Evolutionary conservation across 2,888 invertebrate genomes (phyloP).

Genomic region (Timema cristinae): DNA sequence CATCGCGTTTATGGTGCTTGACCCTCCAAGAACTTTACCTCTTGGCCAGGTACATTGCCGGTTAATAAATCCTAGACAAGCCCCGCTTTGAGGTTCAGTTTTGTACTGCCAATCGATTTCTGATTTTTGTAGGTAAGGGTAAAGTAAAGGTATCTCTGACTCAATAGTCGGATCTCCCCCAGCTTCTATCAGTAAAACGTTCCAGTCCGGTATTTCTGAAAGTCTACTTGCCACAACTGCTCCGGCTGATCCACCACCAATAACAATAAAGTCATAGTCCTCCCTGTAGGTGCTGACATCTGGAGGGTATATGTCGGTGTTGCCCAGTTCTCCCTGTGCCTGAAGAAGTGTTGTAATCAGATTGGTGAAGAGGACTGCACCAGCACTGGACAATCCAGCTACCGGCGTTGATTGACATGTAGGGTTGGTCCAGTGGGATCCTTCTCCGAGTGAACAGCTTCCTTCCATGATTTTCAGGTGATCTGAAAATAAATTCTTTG

Average conservation of each 20-base stretch:
- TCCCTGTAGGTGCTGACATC: conserved; percentile 2
- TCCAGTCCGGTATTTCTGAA: conserved; percentile 37
- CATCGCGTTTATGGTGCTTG: conserved; percentile 49
- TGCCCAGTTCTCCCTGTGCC: conserved; percentile 16
- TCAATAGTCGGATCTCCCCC: conserved; percentile 39
- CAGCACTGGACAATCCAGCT: background rate
- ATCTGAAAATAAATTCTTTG: too few species aligned
- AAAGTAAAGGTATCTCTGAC: conserved; percentile 38
- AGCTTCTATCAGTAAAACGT: conserved; percentile 40
- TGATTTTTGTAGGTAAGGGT: conserved; percentile 37
- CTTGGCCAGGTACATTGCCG: conserved; percentile 40
- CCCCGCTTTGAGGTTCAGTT: conserved; percentile 43
- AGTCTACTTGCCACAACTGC: conserved; percentile 44
- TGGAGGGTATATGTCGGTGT: conserved; percentile 14
- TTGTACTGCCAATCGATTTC: conserved; percentile 45
- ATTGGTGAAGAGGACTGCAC: conserved; percentile 1
- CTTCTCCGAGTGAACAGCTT: background rate
- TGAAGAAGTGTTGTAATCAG: conserved; percentile 6
- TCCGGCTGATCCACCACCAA: conserved; percentile 41
- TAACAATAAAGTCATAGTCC: conserved; percentile 27
- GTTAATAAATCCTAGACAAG: conserved; percentile 35
- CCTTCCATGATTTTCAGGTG: background rate
- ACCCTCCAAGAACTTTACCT: conserved; percentile 47
- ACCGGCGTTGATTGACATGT: background rate
- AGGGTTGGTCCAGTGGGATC: background rate